Evolutionary conservation across 2,113 vertebrate genomes (phyloP), one percentile per base, ranked within the genome.

Genomic region (Rhipidura dahli): DNA sequence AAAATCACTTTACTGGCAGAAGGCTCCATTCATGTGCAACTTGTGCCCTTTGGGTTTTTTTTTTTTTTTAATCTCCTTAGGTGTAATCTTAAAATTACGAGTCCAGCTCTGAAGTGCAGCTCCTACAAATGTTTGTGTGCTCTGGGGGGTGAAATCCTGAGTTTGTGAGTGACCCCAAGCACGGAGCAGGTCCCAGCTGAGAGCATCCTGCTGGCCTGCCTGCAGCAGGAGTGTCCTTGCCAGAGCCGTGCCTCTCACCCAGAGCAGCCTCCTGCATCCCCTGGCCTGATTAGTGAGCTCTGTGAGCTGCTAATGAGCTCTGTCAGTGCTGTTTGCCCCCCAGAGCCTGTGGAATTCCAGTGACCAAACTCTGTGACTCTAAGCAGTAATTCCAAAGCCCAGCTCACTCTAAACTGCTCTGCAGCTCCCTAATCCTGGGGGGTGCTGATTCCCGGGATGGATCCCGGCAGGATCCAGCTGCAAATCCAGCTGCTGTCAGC

Each of bases 291-390:
- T 94, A 93, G 49, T 6, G 66, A 87, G 70, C 82, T 71, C 73
- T 39, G 33, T 23, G 69, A 87, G n/a, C 84, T 84, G 61, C 42
- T 87, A 92, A 96, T 69, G 95, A 95, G 87, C 65, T 81, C 73
- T 50, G 50, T 37, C 69, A 63, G 7, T 65, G 71, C 71, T 35
- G 21, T 75, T 50, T 70, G 61, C 89, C 39, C 31, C 50, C 54
- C 80, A 21, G 33, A 35, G 77, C 65, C 85, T 37, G 5, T 50
- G 57, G 56, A 83, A 63, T 71, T 89, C 81, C 66, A 86, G 84
- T 80, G 50, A 70, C 22, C 54, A 57, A 64, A 24, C 45, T 80
- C 59, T 27, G 68, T 60, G 64, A 28, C 49, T 79, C 66, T 60
- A 31, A 89, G 84, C 54, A 59, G 37, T 10, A 11, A 17, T 47